Evolutionary conservation across 2,797 vertebrate genomes (phyloP), one percentile per base, ranked within the genome.

Genomic region (Tachyglossus aculeatus): DNA sequence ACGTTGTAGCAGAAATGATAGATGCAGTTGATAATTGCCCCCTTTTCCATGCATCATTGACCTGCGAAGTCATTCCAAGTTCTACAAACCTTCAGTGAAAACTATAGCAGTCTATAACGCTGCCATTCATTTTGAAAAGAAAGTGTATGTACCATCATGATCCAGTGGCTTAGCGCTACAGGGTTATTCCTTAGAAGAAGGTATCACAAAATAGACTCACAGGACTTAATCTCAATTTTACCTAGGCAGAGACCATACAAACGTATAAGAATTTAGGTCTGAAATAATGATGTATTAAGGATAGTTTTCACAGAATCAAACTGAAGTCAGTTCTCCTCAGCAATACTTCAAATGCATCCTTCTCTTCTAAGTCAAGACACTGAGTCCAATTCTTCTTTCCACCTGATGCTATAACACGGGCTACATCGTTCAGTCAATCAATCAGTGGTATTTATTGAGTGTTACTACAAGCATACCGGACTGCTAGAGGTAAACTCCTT

Each of bases 161-260:
- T 61, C 15, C 39, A 37, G 31, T 18, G 52, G 7, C 64, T 21
- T 37, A 37, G 50, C 33, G 25, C 16, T 12, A 14, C 32, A 47
- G 39, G 33, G 41, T 65, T 48, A 3, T 47, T 80, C 84, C 39
- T 69, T 71, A 48, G 12, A 61, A 39, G n/a, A 64, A 78, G 63
- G 57, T 55, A 71, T 74, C 77, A 61, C 64, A 51, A 67, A 83
- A 78, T 9, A 71, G 77, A 3, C 36, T 54, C 34, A 81, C 74
- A 59, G 9, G 40, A 21, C 75, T 84, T 85, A 77, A 41, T 65
- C 56, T 82, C 72, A 3, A 64, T 62, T 85, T 80, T 84, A 84
- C 78, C 40, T 74, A 83, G 33, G 44, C 70, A 75, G 82, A 80
- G 72, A 67, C 25, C 80, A 65, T 75, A 67, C 63, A 83, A 82